Evolutionary conservation across 2,113 vertebrate genomes (phyloP), one percentile per base, ranked within the genome.

Genomic region (Struthio camelus): DNA sequence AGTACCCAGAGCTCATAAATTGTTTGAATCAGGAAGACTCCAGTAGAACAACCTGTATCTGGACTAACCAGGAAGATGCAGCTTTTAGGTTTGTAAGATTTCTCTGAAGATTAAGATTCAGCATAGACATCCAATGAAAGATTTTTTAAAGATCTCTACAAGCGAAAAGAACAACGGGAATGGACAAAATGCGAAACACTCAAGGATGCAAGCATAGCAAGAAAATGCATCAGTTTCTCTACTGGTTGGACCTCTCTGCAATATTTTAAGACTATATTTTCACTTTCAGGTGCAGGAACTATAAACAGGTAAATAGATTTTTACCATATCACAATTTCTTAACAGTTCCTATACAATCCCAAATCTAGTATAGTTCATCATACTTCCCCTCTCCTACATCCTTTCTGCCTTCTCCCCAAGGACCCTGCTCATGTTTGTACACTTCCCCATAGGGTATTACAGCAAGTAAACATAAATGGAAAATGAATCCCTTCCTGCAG

Each of bases 31-130:
- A n/a, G 42, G 36, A 42, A 51, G 19, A 24, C 34, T 34, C 1
- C 0, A 5, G 59, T 64, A 91, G 72, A 71, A 85, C 9, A 20
- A 62, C 12, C 25, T 10, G 23, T 53, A 56, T 5, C 32, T 9
- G 66, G 53, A 50, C 61, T 90, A 90, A 89, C 22, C 65, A 72
- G 65, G 61, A 64, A 61, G 90, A 66, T 89, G 80, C 11, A 28
- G 30, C 78, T 79, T 65, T 61, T 67, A 85, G 66, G 34, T 44
- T 75, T 79, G 61, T n/a, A 62, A 44, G 36, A 62, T 50, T 85
- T 36, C 86, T 93, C 48, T 84, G 80, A 91, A 93, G 90, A 90
- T 84, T 61, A 88, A 93, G 90, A 78, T 66, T 91, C 2, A 75
- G 46, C 69, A 59, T 66, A 73, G 54, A 83, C 76, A 90, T 84